phyloP scores from a whole-genome alignment of 2,113 vertebrate species.

The Potamarius usumacintae region DNA sequence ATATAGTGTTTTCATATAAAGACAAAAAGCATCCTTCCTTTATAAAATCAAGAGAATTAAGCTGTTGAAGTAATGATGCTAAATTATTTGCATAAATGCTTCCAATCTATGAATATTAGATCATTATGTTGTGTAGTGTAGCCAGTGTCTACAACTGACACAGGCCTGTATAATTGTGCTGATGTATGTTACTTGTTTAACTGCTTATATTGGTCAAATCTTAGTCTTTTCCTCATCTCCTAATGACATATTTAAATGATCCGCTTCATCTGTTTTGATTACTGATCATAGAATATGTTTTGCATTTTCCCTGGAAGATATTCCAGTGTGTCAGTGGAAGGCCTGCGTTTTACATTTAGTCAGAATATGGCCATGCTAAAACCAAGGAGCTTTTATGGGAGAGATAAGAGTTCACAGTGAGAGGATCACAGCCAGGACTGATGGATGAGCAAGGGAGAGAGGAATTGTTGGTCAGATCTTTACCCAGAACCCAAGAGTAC shows the following conservation, averaged over 20 bases:
- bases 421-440: not conserved
- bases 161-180: not conserved
- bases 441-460: not conserved
- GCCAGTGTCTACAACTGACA: not conserved
- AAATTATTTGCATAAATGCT: not conserved
- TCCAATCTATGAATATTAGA: not conserved
- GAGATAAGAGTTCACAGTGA: constrained; percentile 20
- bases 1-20: not conserved
- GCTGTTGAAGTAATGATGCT: not conserved
- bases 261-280: constrained; percentile 21
- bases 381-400: not conserved
- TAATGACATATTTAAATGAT: constrained; percentile 20
- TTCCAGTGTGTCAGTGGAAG: constrained; percentile 32
- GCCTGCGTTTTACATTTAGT: constrained; percentile 16
- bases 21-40: not conserved
- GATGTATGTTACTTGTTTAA: not conserved
- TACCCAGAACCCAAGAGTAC: constrained; percentile 20
- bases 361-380: not conserved
- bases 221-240: not conserved
- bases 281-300: constrained; percentile 1
- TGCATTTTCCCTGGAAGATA: constrained; percentile 21
- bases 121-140: constrained; percentile 1
- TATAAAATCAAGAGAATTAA: not conserved
- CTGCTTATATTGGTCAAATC: not conserved
- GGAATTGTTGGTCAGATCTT: not conserved